Conservation (phyloP, 2,888 invertebrate genomes). For the Sphaerophoria rueppellii region DNA sequence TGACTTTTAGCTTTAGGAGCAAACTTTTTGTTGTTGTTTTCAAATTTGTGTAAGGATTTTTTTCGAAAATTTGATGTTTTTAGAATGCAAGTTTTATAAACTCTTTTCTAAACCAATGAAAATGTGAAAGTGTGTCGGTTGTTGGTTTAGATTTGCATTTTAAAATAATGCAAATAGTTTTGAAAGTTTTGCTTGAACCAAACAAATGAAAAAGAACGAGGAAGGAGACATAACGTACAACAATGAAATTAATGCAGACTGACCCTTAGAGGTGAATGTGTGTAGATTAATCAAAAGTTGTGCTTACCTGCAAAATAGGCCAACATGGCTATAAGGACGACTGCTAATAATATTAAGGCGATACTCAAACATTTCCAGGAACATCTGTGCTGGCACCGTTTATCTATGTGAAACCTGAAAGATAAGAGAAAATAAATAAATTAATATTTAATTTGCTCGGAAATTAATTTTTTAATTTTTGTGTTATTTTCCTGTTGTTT, state of each 20-base stretch:
- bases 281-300: conserved; percentile 54
- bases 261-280: conserved; percentile 41
- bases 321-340: conserved; percentile 95
- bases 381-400: conserved; percentile 95
- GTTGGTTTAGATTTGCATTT: conserved; percentile 43
- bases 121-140: conserved; percentile 2
- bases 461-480: neutral
- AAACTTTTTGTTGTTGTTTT: conserved; percentile 26
- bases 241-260: conserved; percentile 53
- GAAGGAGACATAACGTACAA: neutral
- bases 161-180: conserved; percentile 34
- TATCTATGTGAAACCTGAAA: conserved; percentile 92
- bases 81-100: neutral
- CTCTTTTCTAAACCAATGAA: neutral
- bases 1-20: conserved; percentile 57
- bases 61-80: conserved; percentile 34
- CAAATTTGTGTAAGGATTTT: neutral
- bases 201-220: neutral
- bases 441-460: neutral
- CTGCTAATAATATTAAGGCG: conserved; percentile 94
- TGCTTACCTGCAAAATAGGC: conserved; percentile 96
- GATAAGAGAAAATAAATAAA: conserved; percentile 48
- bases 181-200: conserved; percentile 32
- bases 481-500: too few species aligned
- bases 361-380: conserved; percentile 98